Conservation (phyloP, 2,113 vertebrate genomes). For the Neogale vison region DNA sequence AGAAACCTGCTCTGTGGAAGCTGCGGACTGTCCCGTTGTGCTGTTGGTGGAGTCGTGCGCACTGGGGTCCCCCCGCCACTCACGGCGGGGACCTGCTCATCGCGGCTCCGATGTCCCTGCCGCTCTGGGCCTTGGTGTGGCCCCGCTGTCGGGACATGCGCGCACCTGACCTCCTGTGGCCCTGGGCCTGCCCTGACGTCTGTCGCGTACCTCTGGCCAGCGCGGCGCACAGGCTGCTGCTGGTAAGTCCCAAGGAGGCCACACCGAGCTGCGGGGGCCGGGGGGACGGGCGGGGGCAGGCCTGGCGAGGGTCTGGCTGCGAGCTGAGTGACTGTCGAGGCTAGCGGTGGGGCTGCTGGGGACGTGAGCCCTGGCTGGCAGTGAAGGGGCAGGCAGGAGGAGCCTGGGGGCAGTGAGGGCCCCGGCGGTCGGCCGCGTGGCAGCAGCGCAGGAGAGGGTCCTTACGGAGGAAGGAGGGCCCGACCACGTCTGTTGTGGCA, state of each 20-base stretch:
- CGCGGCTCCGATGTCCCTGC: not conserved
- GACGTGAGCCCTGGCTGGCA: not conserved
- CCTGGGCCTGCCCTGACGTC: not conserved
- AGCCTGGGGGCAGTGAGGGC: not conserved
- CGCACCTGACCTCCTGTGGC: not conserved
- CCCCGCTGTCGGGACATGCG: not conserved
- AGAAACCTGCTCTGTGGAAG: not conserved
- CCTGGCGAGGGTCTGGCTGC: not conserved
- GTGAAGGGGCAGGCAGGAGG: not conserved
- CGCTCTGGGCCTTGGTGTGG: not conserved
- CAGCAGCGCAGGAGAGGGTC: not conserved
- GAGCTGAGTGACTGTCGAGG: not conserved
- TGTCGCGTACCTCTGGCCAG: not conserved
- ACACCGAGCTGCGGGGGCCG: not conserved
- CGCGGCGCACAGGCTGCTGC: not conserved
- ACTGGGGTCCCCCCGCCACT: too few species aligned
- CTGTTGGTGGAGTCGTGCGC: too few species aligned
- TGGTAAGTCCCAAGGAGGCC: too few species aligned
- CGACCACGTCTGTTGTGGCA: too few species aligned
- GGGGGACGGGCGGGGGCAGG: not conserved
- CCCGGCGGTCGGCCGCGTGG: fast-evolving
- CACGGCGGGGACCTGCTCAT: too few species aligned
- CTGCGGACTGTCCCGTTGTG: fast-evolving
- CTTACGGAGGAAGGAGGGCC: not conserved
- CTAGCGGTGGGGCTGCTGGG: not conserved